Base-by-base conservation (phyloP, 53 echinoderm and acorn worm species). In the Echinometra lucunter region DNA sequence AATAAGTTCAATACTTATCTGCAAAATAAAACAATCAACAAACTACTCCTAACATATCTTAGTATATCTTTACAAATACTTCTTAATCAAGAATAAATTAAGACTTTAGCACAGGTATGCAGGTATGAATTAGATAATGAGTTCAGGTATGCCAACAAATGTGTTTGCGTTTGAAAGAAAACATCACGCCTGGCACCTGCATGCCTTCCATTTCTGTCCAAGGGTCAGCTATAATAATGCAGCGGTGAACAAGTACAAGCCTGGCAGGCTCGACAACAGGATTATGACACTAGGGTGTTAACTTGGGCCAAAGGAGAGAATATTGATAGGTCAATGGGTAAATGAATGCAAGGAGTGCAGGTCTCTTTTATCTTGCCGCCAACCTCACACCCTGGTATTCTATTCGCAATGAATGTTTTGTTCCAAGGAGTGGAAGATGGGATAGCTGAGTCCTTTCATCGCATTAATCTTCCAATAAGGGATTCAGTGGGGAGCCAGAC, bases 381-480 rank as follows among this genome's bases (percentile, higher is more conserved):
- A 78, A 15, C 40, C 17, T 92, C 92, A 78, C 92, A 92, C 74
- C 55, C 57, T 3, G 37, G 92, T 72, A 92, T 92, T 92, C 92
- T 72, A 45, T 92, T 15, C 19, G 0, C 2, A 44, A 17, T 16
- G 45, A 15, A 69, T 37, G 85, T 85, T 44, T 91, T 91, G 66
- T 66, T 91, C n/a, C 19, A 67, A 67, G 69, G 66, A 44, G 69
- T 45, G 69, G 91, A n/a, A n/a, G 91, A 45, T 69, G 69, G 30
- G 66, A 67, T n/a, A 40, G 6, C 15, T 66, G 49, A 38, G 18
- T 78, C 13, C 92, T 55, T 92, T 92, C 53, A 75, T 92, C 74
- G 78, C 27, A 78, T 78, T 92, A 92, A 92, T 78, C 74, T 92
- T 32, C 92, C 92, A 92, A 92, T 92, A 92, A 92, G 57, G 23